A percentile compares a stretch with the other conserved stretches of the same genome.
Evolutionary conservation across 2,888 invertebrate genomes (phyloP).

Genomic region (Napeogenes inachia): DNA sequence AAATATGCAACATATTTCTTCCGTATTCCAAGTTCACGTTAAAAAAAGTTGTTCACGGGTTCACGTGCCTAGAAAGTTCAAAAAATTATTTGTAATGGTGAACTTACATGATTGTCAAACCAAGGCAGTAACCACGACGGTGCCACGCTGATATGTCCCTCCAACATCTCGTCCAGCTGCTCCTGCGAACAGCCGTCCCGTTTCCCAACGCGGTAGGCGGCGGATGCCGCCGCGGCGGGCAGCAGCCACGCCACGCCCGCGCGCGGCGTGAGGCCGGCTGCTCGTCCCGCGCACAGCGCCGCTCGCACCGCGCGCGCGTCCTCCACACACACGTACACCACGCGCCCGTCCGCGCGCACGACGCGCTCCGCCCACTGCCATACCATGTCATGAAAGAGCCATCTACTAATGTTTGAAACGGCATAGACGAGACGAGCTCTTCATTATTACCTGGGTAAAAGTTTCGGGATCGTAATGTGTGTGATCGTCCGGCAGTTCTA

Average conservation of each 20-base stretch:
- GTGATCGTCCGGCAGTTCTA: conserved; percentile 58
- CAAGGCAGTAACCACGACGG: conserved; percentile 50
- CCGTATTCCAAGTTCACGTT: no score
- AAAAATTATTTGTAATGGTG: no score
- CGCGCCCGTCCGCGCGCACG: conserved; percentile 74
- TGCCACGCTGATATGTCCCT: conserved; percentile 46
- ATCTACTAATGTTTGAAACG: not conserved
- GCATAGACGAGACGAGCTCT: not conserved
- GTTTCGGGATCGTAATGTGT: conserved; percentile 38
- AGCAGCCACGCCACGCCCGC: conserved; percentile 92
- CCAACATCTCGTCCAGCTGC: conserved; percentile 40
- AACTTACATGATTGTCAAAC: conserved; percentile 26
- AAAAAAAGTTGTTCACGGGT: no score
- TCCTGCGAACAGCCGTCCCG: conserved; percentile 73
- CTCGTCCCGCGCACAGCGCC: conserved; percentile 89
- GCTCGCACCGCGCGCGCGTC: conserved; percentile 83
- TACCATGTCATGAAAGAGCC: not conserved
- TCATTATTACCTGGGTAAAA: conserved; percentile 35
- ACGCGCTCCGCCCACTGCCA: conserved; percentile 53
- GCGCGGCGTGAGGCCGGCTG: conserved; percentile 81
- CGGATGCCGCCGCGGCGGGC: conserved; percentile 82
- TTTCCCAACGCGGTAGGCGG: conserved; percentile 80
- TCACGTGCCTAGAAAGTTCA: no score
- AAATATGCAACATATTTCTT: no score
- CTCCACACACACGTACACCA: conserved; percentile 89